phyloP scores from a whole-genome alignment of 2,797 vertebrate species.

The Clarias laeviceps region DNA sequence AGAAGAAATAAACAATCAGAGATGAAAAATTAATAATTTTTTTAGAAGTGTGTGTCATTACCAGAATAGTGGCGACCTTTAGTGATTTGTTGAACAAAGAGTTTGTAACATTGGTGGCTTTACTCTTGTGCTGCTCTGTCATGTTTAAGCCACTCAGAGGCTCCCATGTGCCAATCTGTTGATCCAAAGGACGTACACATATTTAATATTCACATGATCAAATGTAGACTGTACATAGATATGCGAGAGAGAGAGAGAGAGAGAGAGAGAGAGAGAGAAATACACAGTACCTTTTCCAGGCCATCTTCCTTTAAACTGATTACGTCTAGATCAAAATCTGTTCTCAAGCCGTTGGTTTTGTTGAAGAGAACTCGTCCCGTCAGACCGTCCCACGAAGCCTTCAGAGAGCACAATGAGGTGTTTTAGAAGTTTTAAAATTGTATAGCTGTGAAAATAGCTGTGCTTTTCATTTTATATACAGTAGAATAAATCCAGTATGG shows the following conservation, averaged over 20 bases:
- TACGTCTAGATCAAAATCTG: constrained; percentile 96
- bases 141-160: constrained; percentile 93
- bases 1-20: neutral
- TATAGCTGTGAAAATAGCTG: neutral
- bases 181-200: neutral
- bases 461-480: too few relatives aligned
- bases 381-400: constrained; percentile 98
- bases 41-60: constrained; percentile 63
- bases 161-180: constrained; percentile 97
- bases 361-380: constrained; percentile 97
- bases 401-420: constrained; percentile 31
- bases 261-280: neutral
- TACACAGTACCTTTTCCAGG: constrained; percentile 86
- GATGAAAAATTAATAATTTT: neutral
- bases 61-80: constrained; percentile 94
- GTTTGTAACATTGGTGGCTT: constrained; percentile 92
- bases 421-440: neutral
- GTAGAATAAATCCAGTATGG: too few relatives aligned
- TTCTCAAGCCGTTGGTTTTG: constrained; percentile 93
- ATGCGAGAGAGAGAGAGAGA: neutral
- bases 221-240: constrained; percentile 11
- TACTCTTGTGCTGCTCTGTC: constrained; percentile 93
- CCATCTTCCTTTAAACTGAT: constrained; percentile 98
- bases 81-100: constrained; percentile 93
- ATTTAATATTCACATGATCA: neutral